Base-by-base conservation (phyloP, 2,888 invertebrate species). In the Galerucella pusilla region DNA sequence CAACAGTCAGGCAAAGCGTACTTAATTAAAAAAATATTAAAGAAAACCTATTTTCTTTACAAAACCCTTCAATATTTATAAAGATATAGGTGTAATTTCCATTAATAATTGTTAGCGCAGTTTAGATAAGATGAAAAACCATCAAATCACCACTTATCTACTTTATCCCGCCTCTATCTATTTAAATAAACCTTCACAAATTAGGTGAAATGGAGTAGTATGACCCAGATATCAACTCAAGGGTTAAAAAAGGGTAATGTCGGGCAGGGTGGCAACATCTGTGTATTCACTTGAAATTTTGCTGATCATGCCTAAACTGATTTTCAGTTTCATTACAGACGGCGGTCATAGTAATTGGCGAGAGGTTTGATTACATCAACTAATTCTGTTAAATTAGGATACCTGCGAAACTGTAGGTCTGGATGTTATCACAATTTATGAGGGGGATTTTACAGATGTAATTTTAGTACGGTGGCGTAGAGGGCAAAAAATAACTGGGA, bases 371-470 rank as follows among this genome's bases (percentile, higher is more conserved):
- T 68, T 73, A 72, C 72, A 59, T 67, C 42, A 74, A 74, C 77
- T 77, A 77, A 77, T 77, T 72, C 68, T 69, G 60, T 71, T 66
- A 63, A 73, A 68, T 75, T 73, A 69, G 68, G 49, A 70, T 71
- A 64, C 65, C 61, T 68, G 46, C 59, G 35, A 35, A 67, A 16
- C 73, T 68, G 61, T 45, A 28, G 65, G 59, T 69, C 75, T 70
- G 61, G 75, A 75, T 77, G 54, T 77, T 75, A 77, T 74, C 73
- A 52, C 61, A 71, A 74, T 71, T 75, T 75, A 77, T 75, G 73
- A 73, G 73, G 73, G 73, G 64, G 68, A 28, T 57, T 57, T n/a
- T n/a, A 10, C 20, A 20, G 35, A 35, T 35, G 7, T 35, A 2
- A 35, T 35, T 6, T 35, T 7, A 35, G 35, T 35, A 35, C 7